phyloP scores from a whole-genome alignment of 1,140 invertebrate species.

The Achroia grisella region DNA sequence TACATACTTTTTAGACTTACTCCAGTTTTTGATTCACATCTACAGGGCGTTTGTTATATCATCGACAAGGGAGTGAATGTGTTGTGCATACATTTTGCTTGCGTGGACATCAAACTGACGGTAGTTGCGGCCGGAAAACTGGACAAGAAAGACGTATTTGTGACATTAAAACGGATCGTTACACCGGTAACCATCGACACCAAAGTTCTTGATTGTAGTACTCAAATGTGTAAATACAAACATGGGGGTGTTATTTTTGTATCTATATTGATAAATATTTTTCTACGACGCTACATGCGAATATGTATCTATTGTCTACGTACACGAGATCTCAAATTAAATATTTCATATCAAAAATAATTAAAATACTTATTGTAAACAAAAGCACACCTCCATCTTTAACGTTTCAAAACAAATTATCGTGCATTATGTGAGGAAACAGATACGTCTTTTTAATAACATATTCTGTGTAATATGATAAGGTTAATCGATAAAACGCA shows the following conservation, averaged over 20 bases:
- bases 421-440: conserved; percentile 10
- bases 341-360: too few species aligned
- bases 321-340: too few species aligned
- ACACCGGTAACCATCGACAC: not conserved
- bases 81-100: too few species aligned
- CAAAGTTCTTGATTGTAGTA: too few species aligned
- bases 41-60: not conserved
- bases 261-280: not conserved
- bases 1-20: conserved; percentile 2
- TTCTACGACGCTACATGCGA: not conserved
- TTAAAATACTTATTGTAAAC: too few species aligned
- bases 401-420: too few species aligned
- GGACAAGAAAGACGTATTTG: conserved; percentile 25
- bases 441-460: conserved; percentile 40
- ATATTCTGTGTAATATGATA: conserved; percentile 26
- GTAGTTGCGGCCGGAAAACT: not conserved
- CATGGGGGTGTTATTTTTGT: conserved; percentile 7
- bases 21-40: conserved; percentile 2
- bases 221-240: not conserved
- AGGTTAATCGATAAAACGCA: conserved; percentile 40
- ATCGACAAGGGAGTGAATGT: too few species aligned
- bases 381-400: too few species aligned
- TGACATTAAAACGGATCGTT: conserved; percentile 8
- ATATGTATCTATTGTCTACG: not conserved
- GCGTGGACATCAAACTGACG: not conserved